These are phyloP conservation scores for Chelidonichthys spinosus DNA, from an alignment of 2,797 vertebrate species.

Conservation along the genomic window DNA sequence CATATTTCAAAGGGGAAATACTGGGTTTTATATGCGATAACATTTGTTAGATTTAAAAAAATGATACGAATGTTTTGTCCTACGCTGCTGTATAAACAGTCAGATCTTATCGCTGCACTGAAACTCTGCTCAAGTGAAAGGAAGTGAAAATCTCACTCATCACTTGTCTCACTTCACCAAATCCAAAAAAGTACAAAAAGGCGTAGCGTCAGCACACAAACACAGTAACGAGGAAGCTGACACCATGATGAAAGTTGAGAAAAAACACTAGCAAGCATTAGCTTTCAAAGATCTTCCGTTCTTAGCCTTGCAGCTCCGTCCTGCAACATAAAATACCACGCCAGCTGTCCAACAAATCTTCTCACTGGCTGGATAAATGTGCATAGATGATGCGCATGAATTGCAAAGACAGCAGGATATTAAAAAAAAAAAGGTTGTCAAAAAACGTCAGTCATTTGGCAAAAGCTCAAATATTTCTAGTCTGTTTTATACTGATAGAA, in stretches of 20 bases:
- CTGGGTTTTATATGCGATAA: not conserved
- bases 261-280: constrained; percentile 29
- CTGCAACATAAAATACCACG: constrained; percentile 30
- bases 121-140: constrained; percentile 2
- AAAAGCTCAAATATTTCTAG: not conserved
- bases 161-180: not conserved
- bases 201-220: not conserved
- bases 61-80: not conserved
- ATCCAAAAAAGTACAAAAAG: not conserved
- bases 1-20: not conserved
- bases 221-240: not conserved
- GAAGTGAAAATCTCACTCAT: not conserved
- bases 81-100: not conserved
- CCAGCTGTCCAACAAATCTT: constrained; percentile 15
- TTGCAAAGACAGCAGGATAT: not conserved
- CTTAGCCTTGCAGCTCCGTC: constrained; percentile 28
- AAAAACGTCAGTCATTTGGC: not conserved
- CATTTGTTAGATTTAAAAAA: not conserved
- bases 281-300: constrained; percentile 15
- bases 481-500: not conserved
- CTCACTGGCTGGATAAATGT: constrained; percentile 14
- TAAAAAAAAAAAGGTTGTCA: not conserved
- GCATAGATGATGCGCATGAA: not conserved
- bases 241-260: not conserved
- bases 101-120: not conserved